Evolutionary conservation across 2,888 invertebrate species (phyloP), one percentile per base, ranked within the genome.

Genomic region (Muscina levida): DNA sequence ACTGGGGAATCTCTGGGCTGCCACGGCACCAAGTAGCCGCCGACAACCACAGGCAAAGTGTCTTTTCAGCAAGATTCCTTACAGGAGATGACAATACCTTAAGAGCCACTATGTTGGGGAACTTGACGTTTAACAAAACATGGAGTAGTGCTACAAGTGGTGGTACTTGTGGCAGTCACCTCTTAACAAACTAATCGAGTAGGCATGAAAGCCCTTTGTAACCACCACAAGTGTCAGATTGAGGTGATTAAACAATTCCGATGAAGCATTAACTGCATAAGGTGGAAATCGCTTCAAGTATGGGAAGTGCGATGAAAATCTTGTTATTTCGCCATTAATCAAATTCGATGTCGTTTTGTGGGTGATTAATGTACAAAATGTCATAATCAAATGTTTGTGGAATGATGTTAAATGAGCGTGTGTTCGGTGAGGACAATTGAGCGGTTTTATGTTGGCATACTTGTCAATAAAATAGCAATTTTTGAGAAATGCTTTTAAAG

Each of bases 61-160:
- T n/a, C 3, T 22, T 24, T 11, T 57, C 37, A 57, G 37, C 15
- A 57, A 48, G 48, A 19, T 1, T 15, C 4, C 19, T 19, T 10
- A 3, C 10, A 17, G 19, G 15, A 19, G 31, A 31, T 31, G 31
- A 31, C 31, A 31, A 31, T 8, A 48, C 19, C 5, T n/a, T 5
- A 46, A 5, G 15, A 46, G n/a, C 15, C 46, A 31, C 31, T 5
- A 31, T 31, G 31, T 31, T 31, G 5, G 10, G 48, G 48, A 10
- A n/a, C 2, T 19, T 19, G 19, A 8, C 26, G 17, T 24, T 10
- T 42, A 66, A 66, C 26, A 17, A 8, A 24, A 24, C 24, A 39
- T 74, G 44, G 72, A 72, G 67, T 48, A 67, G 31, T 37, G 42
- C 24, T 53, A 71, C 53, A 65, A 48, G 48, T 19, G 17, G 17